Base-by-base conservation (phyloP, 2,113 vertebrate species). In the Climacteris rufus region DNA sequence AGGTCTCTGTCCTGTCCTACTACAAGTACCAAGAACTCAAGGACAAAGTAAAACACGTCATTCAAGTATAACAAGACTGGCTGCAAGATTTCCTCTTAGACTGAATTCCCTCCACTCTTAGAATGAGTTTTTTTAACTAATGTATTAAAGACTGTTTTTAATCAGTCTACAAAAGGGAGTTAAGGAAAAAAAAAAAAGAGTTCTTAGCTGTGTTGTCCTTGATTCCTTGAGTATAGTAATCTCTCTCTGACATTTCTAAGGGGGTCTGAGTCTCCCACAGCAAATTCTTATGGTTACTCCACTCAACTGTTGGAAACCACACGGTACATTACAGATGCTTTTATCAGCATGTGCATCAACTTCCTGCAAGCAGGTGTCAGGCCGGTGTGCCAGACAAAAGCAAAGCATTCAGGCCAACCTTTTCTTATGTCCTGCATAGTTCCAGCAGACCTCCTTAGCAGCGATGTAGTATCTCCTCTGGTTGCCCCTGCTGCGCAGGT, bases 381-480 rank as follows among this genome's bases (percentile, higher is more conserved):
- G 35, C n/a, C 15, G 25, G 14, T 2, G 3, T 30, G 17, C n/a
- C 40, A 92, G 81, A 82, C 11, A 11, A 91, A 95, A 93, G 79
- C 33, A 52, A 83, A 93, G 3, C 2, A 94, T 83, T 50, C 60
- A 74, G 70, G 45, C 97, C 91, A 97, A 98, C 98, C 98, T 98
- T 96, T 96, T 96, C 66, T 94, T 92, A 59, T 98, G 98, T 90
- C 98, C 98, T 44, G 92, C 93, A 39, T 99, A 99, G 98, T 98
- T 98, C 99, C 99, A 99, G 83, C 97, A 96, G 76, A 99, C 96
- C 87, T 99, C 99, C 92, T 99, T 97, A 65, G 99, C 99, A 77
- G 99, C 98, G 45, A 99, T 99, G 66, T 98, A 99, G 76, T 99
- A 99, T 19, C 90, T 97, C 82, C 96, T 99, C 59, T 96, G 96